A percentile compares a stretch with the other conserved stretches of the same genome.
Conservation (phyloP, 2,888 invertebrate species). For the Ditula angustiorana region DNA sequence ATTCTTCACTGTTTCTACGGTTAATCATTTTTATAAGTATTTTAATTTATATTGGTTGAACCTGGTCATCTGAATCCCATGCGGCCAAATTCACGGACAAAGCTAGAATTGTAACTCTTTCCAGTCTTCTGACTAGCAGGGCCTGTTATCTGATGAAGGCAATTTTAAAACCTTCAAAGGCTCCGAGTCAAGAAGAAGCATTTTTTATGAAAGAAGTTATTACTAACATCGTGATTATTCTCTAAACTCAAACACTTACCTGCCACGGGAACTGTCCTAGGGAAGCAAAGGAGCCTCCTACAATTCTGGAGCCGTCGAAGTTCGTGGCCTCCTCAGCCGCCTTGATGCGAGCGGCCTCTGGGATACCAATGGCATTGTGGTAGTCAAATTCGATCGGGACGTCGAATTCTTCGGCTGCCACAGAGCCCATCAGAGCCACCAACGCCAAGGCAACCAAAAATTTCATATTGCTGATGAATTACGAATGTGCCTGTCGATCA, state of each 20-base stretch:
- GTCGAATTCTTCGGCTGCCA: slow-evolving; percentile 42
- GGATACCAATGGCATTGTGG: slow-evolving; percentile 52
- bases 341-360: slow-evolving; percentile 49
- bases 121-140: no score
- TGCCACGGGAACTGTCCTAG: slow-evolving; percentile 49
- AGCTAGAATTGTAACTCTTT: no score
- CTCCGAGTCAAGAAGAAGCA: no score
- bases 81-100: no score
- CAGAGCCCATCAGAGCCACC: slow-evolving; percentile 35
- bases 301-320: slow-evolving; percentile 52
- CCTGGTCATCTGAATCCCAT: no score
- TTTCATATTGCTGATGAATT: slow-evolving; percentile 21
- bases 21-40: no score
- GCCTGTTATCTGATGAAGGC: no score
- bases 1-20: no score
- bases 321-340: slow-evolving; percentile 48
- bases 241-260: slow-evolving; percentile 40
- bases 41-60: no score
- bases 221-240: neutral
- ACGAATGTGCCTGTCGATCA: neutral
- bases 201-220: no score
- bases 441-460: slow-evolving; percentile 27
- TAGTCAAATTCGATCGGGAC: slow-evolving; percentile 47
- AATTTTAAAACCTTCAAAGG: no score
- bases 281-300: slow-evolving; percentile 47